Conservation (phyloP, 2,888 invertebrate genomes). For the Auanema sp. region DNA sequence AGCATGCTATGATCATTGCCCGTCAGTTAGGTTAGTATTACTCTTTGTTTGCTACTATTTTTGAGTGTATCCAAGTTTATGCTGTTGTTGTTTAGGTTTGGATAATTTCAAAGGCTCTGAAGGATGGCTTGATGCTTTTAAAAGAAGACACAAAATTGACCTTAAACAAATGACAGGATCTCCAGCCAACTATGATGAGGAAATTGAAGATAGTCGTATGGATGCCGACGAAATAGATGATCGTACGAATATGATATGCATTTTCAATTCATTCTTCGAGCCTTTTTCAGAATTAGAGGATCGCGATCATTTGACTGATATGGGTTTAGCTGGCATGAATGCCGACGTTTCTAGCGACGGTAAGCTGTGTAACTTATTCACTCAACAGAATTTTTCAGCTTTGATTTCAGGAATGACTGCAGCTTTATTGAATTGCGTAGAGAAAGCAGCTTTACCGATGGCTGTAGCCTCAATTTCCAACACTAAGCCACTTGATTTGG, state of each 20-base stretch:
- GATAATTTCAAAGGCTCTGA: conserved; percentile 45
- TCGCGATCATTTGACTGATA: conserved; percentile 10
- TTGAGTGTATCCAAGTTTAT: neutral
- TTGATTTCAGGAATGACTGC: conserved; percentile 11
- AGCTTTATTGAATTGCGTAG: conserved; percentile 12
- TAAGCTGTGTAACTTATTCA: neutral
- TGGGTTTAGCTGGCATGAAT: conserved; percentile 8
- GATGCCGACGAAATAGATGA: conserved; percentile 27
- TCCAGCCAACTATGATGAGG: conserved; percentile 39
- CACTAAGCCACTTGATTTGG: conserved; percentile 14
- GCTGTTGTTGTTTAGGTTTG: conserved; percentile 29
- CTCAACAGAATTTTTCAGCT: too few relatives aligned
- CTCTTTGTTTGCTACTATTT: neutral
- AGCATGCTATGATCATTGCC: conserved; percentile 42
- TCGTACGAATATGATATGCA: conserved; percentile 13
- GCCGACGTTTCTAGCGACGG: neutral
- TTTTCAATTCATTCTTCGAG: neutral
- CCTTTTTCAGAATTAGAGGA: conserved; percentile 6
- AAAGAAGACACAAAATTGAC: conserved; percentile 46
- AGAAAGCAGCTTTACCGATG: conserved; percentile 9
- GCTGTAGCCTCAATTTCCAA: conserved; percentile 4
- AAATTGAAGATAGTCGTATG: conserved; percentile 9
- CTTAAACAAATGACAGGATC: conserved; percentile 42
- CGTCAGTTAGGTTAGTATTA: conserved; percentile 31
- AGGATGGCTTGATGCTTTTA: conserved; percentile 52